Evolutionary conservation across 2,113 vertebrate genomes (phyloP), one percentile per base, ranked within the genome.

Genomic region (Empidonax alnorum): DNA sequence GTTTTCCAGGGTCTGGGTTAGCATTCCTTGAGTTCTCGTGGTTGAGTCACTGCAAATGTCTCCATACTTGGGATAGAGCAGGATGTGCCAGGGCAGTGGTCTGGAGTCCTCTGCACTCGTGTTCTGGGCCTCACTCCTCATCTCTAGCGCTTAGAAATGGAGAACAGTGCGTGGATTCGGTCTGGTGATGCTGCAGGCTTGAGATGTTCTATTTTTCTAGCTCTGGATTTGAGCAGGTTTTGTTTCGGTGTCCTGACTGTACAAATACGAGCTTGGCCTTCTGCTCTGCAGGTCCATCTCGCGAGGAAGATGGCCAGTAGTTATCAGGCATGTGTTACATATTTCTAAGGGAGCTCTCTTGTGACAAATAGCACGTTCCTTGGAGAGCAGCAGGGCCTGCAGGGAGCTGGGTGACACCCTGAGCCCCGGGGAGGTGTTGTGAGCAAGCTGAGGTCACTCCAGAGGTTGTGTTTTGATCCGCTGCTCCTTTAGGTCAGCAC

Each of bases 381-480:
- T 24, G 39, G 50, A 59, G 67, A 69, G 33, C 14, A 61, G 39
- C 66, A 75, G 31, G 66, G 50, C 50, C 50, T 7, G 1, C 24
- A 27, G 87, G 58, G 84, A 87, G 37, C 69, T 22, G 39, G 74
- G 49, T 78, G 92, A 66, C 78, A 67, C 49, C 50, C 66, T 94
- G 87, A 62, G 81, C 73, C 10, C 22, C 17, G 56, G 31, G 69
- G 83, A 66, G 62, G 68, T 67, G 71, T 75, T 82, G 31, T 55
- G 88, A 83, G 82, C 73, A 82, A 62, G 65, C 75, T 58, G 12
- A 84, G 89, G 95, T 90, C 89, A 58, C 37, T 66, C 49, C 37
- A 69, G 86, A 63, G 95, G 59, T 52, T 85, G 47, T 87, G 78
- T 93, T 95, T 95, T 89, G 81, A 77, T 93, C 19, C 49, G 50